Evolutionary conservation across 35 echinoderm and acorn worm genomes (phyloP).

Genomic region (Ophioderma brevispina): DNA sequence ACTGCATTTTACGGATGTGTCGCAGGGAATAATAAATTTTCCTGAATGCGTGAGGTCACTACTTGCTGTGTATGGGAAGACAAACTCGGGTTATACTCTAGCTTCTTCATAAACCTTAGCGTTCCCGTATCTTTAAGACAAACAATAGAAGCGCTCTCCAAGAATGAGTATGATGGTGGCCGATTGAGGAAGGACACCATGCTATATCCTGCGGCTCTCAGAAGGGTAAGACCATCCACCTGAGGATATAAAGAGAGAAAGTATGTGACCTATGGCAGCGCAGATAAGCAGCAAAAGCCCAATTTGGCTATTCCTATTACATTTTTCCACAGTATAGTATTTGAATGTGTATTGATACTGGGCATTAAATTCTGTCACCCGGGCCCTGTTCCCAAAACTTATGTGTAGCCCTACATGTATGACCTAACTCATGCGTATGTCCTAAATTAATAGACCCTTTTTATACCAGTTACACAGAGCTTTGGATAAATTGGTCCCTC

Average conservation of each 20-base stretch:
- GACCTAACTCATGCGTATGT: no score
- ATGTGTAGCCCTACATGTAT: no score
- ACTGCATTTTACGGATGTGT: no score
- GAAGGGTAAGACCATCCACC: neutral
- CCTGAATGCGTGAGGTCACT: no score
- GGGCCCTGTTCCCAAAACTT: no score
- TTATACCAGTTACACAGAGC: no score
- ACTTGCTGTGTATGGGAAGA: conserved; percentile 15
- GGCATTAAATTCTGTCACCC: no score
- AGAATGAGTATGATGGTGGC: neutral
- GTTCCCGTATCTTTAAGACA: conserved; percentile 87
- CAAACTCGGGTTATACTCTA: conserved; percentile 83
- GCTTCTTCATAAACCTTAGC: conserved; percentile 77
- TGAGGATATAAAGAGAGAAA: neutral
- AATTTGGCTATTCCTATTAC: neutral
- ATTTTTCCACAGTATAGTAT: neutral
- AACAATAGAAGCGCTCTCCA: conserved; percentile 25
- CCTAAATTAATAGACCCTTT: no score
- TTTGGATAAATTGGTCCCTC: no score
- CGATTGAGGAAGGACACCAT: neutral
- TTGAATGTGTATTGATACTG: neutral
- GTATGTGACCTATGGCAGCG: neutral
- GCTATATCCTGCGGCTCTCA: neutral
- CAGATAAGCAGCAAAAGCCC: neutral
- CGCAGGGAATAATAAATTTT: no score